Conservation (phyloP, 2,888 invertebrate species). For the Orchesella flavescens region DNA sequence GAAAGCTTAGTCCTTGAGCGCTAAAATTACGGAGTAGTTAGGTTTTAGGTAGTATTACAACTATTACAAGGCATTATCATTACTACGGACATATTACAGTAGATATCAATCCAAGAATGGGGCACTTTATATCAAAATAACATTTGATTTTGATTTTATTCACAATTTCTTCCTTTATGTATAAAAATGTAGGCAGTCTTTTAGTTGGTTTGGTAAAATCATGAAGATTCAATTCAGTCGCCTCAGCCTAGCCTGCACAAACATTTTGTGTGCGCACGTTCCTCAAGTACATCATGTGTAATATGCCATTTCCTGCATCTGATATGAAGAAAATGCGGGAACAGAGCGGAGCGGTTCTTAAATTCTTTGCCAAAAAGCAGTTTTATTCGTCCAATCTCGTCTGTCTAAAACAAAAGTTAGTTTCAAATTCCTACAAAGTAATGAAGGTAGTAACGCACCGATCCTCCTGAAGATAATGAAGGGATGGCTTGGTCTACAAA, state of each 20-base stretch:
- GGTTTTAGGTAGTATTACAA: too few species aligned
- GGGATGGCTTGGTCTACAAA: too few species aligned
- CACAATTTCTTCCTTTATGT: too few species aligned
- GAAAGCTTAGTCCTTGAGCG: background rate
- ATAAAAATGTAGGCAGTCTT: too few species aligned
- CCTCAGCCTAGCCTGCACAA: too few species aligned
- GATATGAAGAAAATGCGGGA: slow-evolving; percentile 22
- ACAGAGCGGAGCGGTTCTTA: background rate
- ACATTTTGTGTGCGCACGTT: background rate
- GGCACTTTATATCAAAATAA: slow-evolving; percentile 37
- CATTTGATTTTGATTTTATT: slow-evolving; percentile 40
- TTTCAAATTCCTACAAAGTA: too few species aligned
- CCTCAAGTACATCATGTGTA: slow-evolving; percentile 4
- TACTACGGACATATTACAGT: slow-evolving; percentile 14
- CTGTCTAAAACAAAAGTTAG: background rate
- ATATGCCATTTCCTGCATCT: slow-evolving; percentile 25
- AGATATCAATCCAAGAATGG: slow-evolving; percentile 5
- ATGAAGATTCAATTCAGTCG: too few species aligned
- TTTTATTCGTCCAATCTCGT: background rate
- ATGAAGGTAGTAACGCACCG: too few species aligned
- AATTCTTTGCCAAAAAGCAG: background rate
- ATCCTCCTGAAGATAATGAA: too few species aligned
- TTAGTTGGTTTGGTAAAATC: too few species aligned
- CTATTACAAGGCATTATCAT: too few species aligned
- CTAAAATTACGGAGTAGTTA: slow-evolving; percentile 15